Percentiles rank a stretch among this genome's conserved stretches.
Conservation (phyloP, 2,888 invertebrate genomes). For the Epsilonema sp. region DNA sequence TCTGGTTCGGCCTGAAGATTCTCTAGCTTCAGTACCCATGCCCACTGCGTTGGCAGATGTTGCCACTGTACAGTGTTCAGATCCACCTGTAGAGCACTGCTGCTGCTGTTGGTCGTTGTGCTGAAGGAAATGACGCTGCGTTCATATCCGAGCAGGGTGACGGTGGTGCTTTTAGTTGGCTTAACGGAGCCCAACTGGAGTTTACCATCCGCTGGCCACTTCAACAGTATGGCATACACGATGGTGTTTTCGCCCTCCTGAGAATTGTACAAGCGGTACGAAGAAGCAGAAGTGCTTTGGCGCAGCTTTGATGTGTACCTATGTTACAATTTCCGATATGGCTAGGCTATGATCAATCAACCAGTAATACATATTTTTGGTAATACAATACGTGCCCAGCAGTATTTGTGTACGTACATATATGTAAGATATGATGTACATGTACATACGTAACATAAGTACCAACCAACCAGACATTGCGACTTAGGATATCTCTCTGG, state of each 20-base stretch:
- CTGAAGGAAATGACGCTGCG: too few relatives aligned
- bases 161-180: slow-evolving; percentile 17
- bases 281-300: neutral
- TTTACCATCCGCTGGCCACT: slow-evolving; percentile 26
- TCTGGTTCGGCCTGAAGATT: neutral
- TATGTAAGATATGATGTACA: too few relatives aligned
- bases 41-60: slow-evolving; percentile 23
- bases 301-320: neutral
- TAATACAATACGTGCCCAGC: too few relatives aligned
- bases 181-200: slow-evolving; percentile 20
- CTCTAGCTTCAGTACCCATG: slow-evolving; percentile 26
- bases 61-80: slow-evolving; percentile 19
- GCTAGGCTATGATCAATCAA: too few relatives aligned
- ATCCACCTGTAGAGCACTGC: slow-evolving; percentile 19
- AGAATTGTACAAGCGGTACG: neutral
- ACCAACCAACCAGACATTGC: slow-evolving; percentile 60
- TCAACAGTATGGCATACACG: slow-evolving; percentile 30
- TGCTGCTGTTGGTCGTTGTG: too few relatives aligned
- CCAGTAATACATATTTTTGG: too few relatives aligned
- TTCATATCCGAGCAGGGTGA: slow-evolving; percentile 25
- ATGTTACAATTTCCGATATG: too few relatives aligned
- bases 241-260: slow-evolving; percentile 3
- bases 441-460: too few relatives aligned
- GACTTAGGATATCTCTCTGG: slow-evolving; percentile 41
- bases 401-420: too few relatives aligned